A percentile compares a stretch with the other conserved stretches of the same genome.
Evolutionary conservation across 2,888 invertebrate species (phyloP).

Genomic region (Tanaodytes sp.): DNA sequence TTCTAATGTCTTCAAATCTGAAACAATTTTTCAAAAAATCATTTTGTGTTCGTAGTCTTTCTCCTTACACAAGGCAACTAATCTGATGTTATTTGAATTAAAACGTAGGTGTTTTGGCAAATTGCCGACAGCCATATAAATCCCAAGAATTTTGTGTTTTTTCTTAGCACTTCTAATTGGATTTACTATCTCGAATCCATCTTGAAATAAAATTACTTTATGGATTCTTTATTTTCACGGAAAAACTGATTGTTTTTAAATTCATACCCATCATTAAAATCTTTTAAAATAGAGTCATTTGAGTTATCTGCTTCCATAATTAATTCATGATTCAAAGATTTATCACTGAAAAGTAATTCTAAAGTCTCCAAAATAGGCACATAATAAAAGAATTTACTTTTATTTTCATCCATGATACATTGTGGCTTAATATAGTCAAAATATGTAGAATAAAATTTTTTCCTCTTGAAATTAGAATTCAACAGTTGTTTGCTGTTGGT

Average conservation of each 20-base stretch:
- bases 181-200: conserved; percentile 62
- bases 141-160: conserved; percentile 50
- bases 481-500: no score
- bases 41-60: conserved; percentile 57
- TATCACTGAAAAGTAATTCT: not conserved
- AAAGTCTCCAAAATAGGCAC: not conserved
- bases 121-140: not conserved
- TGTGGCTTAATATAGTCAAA: no score
- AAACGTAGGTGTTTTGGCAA: not conserved
- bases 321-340: not conserved
- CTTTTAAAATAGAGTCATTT: not conserved
- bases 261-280: not conserved
- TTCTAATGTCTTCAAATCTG: conserved; percentile 58
- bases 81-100: conserved; percentile 32
- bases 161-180: conserved; percentile 59
- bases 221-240: not conserved
- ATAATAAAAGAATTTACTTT: no score
- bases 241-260: no score
- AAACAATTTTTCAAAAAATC: conserved; percentile 52
- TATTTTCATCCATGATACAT: no score
- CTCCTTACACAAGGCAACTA: conserved; percentile 59
- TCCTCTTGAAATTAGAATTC: no score
- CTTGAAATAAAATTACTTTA: conserved; percentile 33
- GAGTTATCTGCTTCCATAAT: not conserved
- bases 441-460: no score